Evolutionary conservation across 1,140 invertebrate species (phyloP).

Genomic region (Maniola jurtina): DNA sequence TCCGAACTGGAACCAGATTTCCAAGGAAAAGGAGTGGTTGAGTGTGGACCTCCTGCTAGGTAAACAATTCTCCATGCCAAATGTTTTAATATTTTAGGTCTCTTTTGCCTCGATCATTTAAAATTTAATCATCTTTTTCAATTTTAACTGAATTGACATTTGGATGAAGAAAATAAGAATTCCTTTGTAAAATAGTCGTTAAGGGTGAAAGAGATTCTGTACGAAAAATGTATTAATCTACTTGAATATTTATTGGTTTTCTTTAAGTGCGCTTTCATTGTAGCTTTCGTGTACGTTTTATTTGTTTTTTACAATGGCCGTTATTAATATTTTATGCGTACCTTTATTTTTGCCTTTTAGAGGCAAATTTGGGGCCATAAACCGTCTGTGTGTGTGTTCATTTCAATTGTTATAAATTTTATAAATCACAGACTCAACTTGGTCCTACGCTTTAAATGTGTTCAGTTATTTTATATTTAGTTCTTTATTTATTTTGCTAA

Average conservation of each 20-base stretch:
- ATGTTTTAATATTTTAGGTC: slow-evolving; percentile 3
- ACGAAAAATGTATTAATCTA: not conserved
- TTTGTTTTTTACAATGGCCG: slow-evolving; percentile 33
- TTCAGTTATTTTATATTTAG: slow-evolving; percentile 29
- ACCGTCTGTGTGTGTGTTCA: not conserved
- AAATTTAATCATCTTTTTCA: not conserved
- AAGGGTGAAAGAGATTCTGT: slow-evolving; percentile 10
- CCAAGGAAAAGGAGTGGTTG: slow-evolving; percentile 62
- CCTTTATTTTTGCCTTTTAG: not conserved
- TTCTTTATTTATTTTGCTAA: slow-evolving; percentile 32
- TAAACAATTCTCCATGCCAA: slow-evolving; percentile 55
- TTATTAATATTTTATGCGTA: slow-evolving; percentile 7
- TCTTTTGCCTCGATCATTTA: slow-evolving; percentile 8
- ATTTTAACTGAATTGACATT: no score
- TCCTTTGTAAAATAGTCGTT: no score
- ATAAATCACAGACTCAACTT: not conserved
- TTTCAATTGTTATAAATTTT: not conserved
- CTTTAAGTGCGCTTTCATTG: slow-evolving; percentile 64
- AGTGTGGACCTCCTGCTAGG: slow-evolving; percentile 84
- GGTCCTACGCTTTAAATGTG: slow-evolving; percentile 33
- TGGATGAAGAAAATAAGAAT: no score
- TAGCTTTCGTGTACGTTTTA: slow-evolving; percentile 61
- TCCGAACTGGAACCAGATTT: slow-evolving; percentile 80
- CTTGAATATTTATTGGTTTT: slow-evolving; percentile 13
- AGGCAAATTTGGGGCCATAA: not conserved